A percentile compares a stretch with the other conserved stretches of the same genome.
phyloP scores from a whole-genome alignment of 2,113 vertebrate genomes.

The Coptodon rendalli region DNA sequence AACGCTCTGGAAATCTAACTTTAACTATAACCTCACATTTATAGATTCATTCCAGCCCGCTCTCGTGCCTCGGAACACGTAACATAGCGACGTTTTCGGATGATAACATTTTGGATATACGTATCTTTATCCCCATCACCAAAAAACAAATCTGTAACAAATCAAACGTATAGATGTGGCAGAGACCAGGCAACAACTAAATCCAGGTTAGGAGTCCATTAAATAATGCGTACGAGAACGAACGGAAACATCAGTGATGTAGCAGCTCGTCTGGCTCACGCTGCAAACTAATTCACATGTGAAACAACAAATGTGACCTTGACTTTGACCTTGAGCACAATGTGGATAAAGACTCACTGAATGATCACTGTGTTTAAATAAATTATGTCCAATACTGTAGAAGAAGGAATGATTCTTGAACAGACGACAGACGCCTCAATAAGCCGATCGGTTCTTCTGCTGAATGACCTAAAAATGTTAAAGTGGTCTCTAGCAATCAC shows the following conservation, averaged over 20 bases:
- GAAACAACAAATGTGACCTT: background rate
- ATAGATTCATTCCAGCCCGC: background rate
- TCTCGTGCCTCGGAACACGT: too few species aligned
- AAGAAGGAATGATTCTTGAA: background rate
- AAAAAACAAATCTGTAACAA: background rate
- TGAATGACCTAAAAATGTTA: background rate
- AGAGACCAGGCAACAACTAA: background rate
- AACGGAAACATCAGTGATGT: background rate
- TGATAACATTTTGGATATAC: background rate
- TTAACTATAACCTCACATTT: background rate
- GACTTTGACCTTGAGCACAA: background rate
- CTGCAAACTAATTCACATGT: rapidly evolving
- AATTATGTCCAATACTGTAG: background rate
- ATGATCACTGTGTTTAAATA: background rate
- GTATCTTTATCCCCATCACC: background rate
- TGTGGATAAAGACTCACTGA: background rate
- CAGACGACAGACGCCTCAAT: background rate
- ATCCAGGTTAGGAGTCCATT: background rate
- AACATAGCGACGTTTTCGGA: background rate
- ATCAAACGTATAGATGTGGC: background rate
- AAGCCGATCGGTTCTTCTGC: background rate
- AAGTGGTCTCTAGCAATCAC: background rate
- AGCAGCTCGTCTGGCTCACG: background rate
- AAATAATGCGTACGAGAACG: rapidly evolving
- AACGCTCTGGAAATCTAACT: background rate